These are phyloP conservation scores for Papilio xuthus DNA, from an alignment of 1,140 invertebrate species.

Conservation along the genomic window DNA sequence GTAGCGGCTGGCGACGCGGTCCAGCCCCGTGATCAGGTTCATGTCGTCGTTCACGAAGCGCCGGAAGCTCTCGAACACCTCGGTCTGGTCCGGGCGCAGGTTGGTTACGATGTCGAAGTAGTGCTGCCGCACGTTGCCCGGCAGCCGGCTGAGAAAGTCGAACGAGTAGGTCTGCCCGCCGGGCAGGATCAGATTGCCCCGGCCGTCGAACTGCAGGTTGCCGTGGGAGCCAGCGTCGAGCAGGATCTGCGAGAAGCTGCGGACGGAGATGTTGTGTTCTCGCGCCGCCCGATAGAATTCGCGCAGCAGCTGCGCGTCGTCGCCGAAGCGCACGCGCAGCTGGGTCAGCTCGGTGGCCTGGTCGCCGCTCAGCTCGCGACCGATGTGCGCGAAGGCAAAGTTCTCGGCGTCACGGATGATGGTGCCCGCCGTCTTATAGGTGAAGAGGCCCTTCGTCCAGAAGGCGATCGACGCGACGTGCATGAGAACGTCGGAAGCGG, in stretches of 20 bases:
- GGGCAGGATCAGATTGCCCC: constrained; percentile 38
- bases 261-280: constrained; percentile 43
- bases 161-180: constrained; percentile 41
- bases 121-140: constrained; percentile 42
- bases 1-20: constrained; percentile 38
- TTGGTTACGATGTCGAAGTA: constrained; percentile 49
- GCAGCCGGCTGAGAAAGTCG: constrained; percentile 38
- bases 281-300: constrained; percentile 45
- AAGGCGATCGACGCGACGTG: constrained; percentile 50
- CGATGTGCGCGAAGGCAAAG: constrained; percentile 45
- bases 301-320: constrained; percentile 46
- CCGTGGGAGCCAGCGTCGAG: constrained; percentile 42
- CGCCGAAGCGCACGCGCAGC: constrained; percentile 43
- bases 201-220: constrained; percentile 38
- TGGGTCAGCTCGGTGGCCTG: constrained; percentile 39
- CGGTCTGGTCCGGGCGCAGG: constrained; percentile 48
- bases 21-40: constrained; percentile 45
- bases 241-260: constrained; percentile 46
- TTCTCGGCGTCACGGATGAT: constrained; percentile 49
- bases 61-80: constrained; percentile 46
- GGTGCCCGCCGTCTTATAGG: constrained; percentile 50
- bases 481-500: constrained; percentile 46
- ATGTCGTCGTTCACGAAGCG: constrained; percentile 46
- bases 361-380: constrained; percentile 43
- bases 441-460: constrained; percentile 52